A percentile compares a stretch with the other conserved stretches of the same genome.
Evolutionary conservation across 2,797 vertebrate species (phyloP).

Genomic region (Phaenicophaeus curvirostris): DNA sequence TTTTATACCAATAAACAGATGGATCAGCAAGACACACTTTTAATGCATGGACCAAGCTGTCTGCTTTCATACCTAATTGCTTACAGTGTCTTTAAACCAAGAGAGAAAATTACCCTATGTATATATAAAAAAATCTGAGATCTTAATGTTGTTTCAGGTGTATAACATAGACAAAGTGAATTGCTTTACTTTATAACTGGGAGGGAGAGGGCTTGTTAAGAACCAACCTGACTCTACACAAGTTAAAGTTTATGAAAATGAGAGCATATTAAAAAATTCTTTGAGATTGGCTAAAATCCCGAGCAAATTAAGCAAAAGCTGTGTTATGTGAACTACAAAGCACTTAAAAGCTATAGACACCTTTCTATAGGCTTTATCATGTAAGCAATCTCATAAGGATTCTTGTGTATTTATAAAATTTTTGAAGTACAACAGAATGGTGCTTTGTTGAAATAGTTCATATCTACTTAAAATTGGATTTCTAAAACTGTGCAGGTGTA

Average conservation of each 20-base stretch:
- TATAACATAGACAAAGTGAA: neutral
- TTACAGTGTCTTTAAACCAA: neutral
- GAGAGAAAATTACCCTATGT: neutral
- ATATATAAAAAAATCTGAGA: neutral
- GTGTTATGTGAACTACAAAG: constrained; percentile 13
- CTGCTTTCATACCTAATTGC: neutral
- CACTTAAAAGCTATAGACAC: neutral
- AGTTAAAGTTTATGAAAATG: neutral
- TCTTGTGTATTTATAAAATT: constrained; percentile 6
- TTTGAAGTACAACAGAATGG: neutral
- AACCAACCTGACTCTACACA: neutral
- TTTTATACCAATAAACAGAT: neutral
- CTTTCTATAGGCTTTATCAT: neutral
- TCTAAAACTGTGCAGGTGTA: neutral
- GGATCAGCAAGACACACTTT: neutral
- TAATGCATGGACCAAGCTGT: neutral
- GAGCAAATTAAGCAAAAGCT: neutral
- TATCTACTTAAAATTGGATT: neutral
- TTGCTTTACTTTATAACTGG: neutral
- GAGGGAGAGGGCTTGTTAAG: neutral
- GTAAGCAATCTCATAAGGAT: neutral
- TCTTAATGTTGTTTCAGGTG: neutral
- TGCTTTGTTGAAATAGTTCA: constrained; percentile 3
- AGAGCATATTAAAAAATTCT: neutral
- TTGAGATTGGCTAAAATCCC: neutral